A percentile compares a stretch with the other conserved stretches of the same genome.
Evolutionary conservation across 2,888 invertebrate genomes (phyloP).

Genomic region (Andrena hattorfiana): DNA sequence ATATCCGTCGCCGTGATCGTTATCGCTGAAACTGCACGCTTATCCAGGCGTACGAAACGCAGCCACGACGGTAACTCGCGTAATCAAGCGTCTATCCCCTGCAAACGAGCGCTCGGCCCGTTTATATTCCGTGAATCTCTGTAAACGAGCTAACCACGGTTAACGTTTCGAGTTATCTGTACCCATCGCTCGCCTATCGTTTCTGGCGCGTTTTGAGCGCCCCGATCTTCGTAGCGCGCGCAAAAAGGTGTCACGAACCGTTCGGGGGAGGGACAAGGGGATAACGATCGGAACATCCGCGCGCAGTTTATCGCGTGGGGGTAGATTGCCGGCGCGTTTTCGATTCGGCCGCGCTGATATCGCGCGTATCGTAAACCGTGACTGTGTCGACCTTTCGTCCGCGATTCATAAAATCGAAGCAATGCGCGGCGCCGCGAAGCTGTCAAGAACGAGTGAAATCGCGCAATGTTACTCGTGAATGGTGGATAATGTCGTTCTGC

Average conservation of each 20-base stretch:
- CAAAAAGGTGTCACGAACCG: background rate
- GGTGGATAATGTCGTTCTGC: background rate
- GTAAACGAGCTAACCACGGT: too few relatives aligned
- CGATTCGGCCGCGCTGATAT: background rate
- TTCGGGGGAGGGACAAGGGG: too few relatives aligned
- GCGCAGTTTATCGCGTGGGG: background rate
- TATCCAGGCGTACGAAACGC: background rate
- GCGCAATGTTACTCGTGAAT: background rate
- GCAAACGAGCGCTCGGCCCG: too few relatives aligned
- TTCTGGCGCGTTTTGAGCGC: background rate
- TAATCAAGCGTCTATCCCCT: too few relatives aligned
- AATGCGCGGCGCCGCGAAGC: background rate
- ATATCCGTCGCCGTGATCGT: slow-evolving; percentile 19
- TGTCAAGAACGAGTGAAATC: background rate
- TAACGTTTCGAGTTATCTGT: too few relatives aligned
- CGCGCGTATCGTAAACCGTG: background rate
- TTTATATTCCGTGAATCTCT: too few relatives aligned
- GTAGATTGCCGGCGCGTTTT: background rate
- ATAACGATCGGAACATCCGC: background rate
- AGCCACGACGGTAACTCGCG: background rate
- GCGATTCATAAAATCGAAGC: slow-evolving; percentile 11
- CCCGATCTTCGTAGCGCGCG: background rate
- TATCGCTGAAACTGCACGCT: background rate
- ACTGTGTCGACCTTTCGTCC: slow-evolving; percentile 14
- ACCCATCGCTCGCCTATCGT: background rate